Evolutionary conservation across 2,888 invertebrate genomes (phyloP), one percentile per base, ranked within the genome.

Genomic region (Drosophila hamatofila): DNA sequence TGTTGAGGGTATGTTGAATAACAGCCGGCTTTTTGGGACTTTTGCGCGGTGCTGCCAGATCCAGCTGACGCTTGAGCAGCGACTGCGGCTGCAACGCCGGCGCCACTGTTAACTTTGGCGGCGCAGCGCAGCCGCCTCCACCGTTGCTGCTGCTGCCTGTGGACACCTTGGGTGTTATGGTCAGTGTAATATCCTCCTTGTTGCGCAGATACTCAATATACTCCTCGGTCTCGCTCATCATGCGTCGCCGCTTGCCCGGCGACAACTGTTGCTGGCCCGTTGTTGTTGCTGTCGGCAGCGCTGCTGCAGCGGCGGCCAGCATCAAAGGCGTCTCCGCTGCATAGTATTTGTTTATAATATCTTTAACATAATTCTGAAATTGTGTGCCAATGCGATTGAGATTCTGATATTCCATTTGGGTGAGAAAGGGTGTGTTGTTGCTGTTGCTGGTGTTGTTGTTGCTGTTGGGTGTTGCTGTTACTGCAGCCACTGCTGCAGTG

Each of bases 301-400:
- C 80, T 23, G 79, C 78, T n/a, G 81, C 74, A 1, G 89, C 80
- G 7, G 92, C 87, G 66, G 90, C 91, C 71, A 90, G 78, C 78
- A 91, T 84, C 12, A 92, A 75, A 30, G 93, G 92, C 46, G 92
- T 91, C 73, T 93, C 93, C 27, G 92, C 92, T 48, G 92, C 88
- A 78, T 93, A 93, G 62, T 93, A 93, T 84, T 93, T 93, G 72
- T 90, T 92, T 21, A 93, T 93, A 51, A 93, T 92, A 72, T 92
- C 92, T 73, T 92, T 93, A 67, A 93, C 92, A 80, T 93, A 93
- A 78, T 93, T 92, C 72, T 93, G 93, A 81, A 93, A 92, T 82
- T 93, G 92, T 72, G 92, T 89, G 66, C 92, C 92, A 67, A 92
- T 91, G 78, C 92, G 92, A 72, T 92, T 92, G 71, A 93, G 85